Percentiles rank a stretch among this genome's conserved stretches.
Evolutionary conservation across 1,140 invertebrate genomes (phyloP).

Genomic region (Lordiphosa collinella): DNA sequence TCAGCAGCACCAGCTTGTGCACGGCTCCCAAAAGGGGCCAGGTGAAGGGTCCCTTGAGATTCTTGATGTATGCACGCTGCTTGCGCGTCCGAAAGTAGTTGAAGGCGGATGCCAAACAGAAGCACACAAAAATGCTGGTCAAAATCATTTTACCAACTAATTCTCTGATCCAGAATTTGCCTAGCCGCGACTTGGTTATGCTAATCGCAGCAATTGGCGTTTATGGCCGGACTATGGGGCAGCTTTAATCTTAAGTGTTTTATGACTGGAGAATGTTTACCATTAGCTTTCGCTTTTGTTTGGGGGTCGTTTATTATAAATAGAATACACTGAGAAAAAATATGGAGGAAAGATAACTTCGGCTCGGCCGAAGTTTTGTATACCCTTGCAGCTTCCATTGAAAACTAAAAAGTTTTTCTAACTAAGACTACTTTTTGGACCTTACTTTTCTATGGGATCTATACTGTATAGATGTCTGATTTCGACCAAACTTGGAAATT

Average conservation of each 20-base stretch:
- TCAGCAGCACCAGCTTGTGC: slow-evolving; percentile 53
- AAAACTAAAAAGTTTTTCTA: too few species aligned
- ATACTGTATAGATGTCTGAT: too few species aligned
- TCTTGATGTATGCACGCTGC: slow-evolving; percentile 40
- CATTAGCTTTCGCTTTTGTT: too few species aligned
- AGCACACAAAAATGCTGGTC: slow-evolving; percentile 57
- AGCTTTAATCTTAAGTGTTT: slow-evolving; percentile 19
- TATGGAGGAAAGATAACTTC: too few species aligned
- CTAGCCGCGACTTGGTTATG: slow-evolving; percentile 6
- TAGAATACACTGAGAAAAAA: too few species aligned
- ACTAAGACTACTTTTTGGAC: too few species aligned
- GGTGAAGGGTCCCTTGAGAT: slow-evolving; percentile 55
- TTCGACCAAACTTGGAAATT: too few species aligned
- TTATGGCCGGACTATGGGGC: slow-evolving; percentile 17
- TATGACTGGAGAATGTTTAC: too few species aligned
- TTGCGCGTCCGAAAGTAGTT: slow-evolving; percentile 53
- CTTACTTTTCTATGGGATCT: too few species aligned
- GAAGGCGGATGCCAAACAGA: slow-evolving; percentile 58
- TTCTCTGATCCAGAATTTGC: neutral
- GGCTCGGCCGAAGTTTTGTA: too few species aligned
- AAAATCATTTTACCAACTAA: slow-evolving; percentile 63
- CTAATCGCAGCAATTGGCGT: slow-evolving; percentile 19
- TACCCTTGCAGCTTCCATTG: too few species aligned
- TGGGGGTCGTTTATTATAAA: too few species aligned
- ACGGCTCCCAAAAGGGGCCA: slow-evolving; percentile 52